phyloP scores from a whole-genome alignment of 2,797 vertebrate genomes.

The Anguilla marmorata region DNA sequence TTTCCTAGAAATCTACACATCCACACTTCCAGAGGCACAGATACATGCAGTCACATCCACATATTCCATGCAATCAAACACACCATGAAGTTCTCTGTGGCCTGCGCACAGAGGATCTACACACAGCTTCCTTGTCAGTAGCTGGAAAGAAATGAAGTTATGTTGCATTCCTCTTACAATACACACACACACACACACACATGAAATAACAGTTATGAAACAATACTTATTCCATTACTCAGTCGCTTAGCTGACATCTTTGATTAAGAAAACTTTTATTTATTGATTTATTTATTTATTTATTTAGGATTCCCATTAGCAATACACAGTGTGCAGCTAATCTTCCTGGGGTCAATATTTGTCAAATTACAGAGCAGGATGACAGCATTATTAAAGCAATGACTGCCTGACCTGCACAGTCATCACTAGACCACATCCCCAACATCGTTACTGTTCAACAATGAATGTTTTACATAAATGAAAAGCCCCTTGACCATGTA shows the following conservation, averaged over 20 bases:
- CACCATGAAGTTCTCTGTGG: neutral
- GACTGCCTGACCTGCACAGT: neutral
- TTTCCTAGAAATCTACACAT: neutral
- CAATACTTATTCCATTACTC: too few relatives aligned
- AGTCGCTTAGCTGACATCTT: too few relatives aligned
- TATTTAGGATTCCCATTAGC: too few relatives aligned
- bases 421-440: neutral
- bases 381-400: neutral
- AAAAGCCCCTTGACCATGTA: neutral
- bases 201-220: too few relatives aligned
- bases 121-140: neutral
- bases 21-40: neutral
- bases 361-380: neutral
- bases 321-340: too few relatives aligned
- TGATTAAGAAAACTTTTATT: neutral
- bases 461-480: neutral
- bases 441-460: neutral
- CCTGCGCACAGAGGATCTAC: neutral
- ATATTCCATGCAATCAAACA: neutral
- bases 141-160: too few relatives aligned
- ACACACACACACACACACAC: too few relatives aligned
- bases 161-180: too few relatives aligned
- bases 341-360: neutral
- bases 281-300: too few relatives aligned
- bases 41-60: neutral